A percentile compares a stretch with the other conserved stretches of the same genome.
These are phyloP conservation scores for Eidolon dupreanum DNA, from an alignment of 2,797 vertebrate species.

Conservation along the genomic window DNA sequence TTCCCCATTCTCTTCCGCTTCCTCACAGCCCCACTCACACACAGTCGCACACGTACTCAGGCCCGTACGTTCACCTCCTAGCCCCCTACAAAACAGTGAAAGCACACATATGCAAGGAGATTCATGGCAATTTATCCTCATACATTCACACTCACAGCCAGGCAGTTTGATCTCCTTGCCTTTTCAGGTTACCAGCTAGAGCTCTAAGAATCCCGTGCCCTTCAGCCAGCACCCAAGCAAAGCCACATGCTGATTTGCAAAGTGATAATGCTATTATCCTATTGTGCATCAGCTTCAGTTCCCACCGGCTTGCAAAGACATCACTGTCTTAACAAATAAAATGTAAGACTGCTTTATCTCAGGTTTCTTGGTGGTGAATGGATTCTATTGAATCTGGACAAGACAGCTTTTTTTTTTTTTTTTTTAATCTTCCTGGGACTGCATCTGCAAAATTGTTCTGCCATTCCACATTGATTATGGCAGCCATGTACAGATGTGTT, in stretches of 20 bases:
- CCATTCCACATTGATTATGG: slow-evolving; percentile 83
- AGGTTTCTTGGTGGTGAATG: slow-evolving; percentile 73
- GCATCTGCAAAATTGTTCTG: slow-evolving; percentile 81
- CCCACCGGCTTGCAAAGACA: slow-evolving; percentile 78
- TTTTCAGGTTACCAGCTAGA: slow-evolving; percentile 79
- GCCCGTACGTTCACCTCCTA: slow-evolving; percentile 18
- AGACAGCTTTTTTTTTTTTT: slow-evolving; percentile 45
- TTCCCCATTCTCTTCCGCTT: neutral
- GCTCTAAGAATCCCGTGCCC: slow-evolving; percentile 77
- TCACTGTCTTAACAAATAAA: slow-evolving; percentile 82
- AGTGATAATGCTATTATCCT: slow-evolving; percentile 83
- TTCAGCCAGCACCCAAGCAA: slow-evolving; percentile 80
- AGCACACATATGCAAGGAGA: slow-evolving; percentile 65
- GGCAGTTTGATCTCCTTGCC: slow-evolving; percentile 74
- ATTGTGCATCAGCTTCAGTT: slow-evolving; percentile 81
- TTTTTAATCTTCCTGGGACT: slow-evolving; percentile 9
- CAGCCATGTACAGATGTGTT: slow-evolving; percentile 80
- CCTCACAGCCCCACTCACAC: neutral
- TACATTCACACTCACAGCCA: slow-evolving; percentile 80
- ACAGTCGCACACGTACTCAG: neutral
- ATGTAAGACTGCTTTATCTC: slow-evolving; percentile 47
- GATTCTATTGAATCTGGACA: slow-evolving; percentile 76
- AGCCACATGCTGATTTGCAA: slow-evolving; percentile 85
- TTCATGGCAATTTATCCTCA: slow-evolving; percentile 75
- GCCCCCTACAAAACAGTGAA: slow-evolving; percentile 78